Percentiles rank a stretch among this genome's conserved stretches.
Conservation (phyloP, 2,113 vertebrate genomes). For the Xenotilapia flavipinnis region DNA sequence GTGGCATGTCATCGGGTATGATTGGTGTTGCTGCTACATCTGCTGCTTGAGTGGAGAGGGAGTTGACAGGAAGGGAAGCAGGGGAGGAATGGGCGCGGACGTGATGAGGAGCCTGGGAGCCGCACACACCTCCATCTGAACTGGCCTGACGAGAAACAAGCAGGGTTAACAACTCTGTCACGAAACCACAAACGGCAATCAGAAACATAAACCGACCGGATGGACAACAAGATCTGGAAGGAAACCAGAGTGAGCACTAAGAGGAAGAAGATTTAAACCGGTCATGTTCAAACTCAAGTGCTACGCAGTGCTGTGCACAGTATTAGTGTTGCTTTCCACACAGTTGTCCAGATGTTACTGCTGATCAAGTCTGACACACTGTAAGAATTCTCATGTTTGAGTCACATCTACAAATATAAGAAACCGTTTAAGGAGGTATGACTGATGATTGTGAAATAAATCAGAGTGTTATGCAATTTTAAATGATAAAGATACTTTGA, state of each 20-base stretch:
- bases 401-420: neutral
- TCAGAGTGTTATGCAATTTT: neutral
- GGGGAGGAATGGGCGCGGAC: slow-evolving; percentile 92
- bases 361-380: neutral
- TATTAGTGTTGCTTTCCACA: neutral
- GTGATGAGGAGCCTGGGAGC: slow-evolving; percentile 84
- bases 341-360: neutral
- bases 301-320: neutral
- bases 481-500: neutral
- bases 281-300: neutral
- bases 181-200: neutral
- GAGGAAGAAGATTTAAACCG: neutral
- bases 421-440: neutral
- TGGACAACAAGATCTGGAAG: neutral
- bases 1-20: slow-evolving; percentile 87
- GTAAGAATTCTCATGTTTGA: neutral
- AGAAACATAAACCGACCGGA: neutral
- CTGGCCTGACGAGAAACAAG: slow-evolving; percentile 78
- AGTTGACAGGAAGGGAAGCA: slow-evolving; percentile 77
- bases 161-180: slow-evolving; percentile 42
- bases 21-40: slow-evolving; percentile 73
- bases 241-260: neutral
- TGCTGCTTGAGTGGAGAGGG: slow-evolving; percentile 76
- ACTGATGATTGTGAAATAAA: neutral
- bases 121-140: slow-evolving; percentile 85